Percentiles rank a stretch among this genome's conserved stretches.
phyloP scores from a whole-genome alignment of 35 echinoderm and acorn worm species.

The Ophiothrix spiculata region DNA sequence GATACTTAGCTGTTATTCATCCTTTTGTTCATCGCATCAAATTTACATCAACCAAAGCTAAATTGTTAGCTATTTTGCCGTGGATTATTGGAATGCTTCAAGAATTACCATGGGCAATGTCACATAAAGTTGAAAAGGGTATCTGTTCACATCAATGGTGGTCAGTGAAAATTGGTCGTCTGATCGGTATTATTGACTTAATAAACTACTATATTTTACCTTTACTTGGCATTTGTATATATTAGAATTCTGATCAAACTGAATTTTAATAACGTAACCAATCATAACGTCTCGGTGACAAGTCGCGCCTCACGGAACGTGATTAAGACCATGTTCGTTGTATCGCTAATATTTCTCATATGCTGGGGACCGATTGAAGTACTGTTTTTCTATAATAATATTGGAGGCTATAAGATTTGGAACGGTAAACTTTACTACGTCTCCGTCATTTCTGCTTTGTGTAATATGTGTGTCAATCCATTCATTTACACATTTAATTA shows the following conservation, averaged over 20 bases:
- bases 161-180: neutral
- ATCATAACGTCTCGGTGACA: neutral
- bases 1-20: conserved; percentile 81
- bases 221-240: conserved; percentile 70
- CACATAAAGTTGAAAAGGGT: conserved; percentile 17
- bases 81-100: conserved; percentile 65
- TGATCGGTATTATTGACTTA: conserved; percentile 45
- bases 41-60: conserved; percentile 40
- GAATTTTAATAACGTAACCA: neutral
- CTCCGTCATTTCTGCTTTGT: conserved; percentile 15
- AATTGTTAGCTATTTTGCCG: conserved; percentile 39
- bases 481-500: conserved; percentile 60
- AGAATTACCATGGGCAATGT: conserved; percentile 64
- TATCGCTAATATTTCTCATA: conserved; percentile 50
- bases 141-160: neutral
- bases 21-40: conserved; percentile 65
- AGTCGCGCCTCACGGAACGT: conserved; percentile 37
- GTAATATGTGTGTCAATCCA: conserved; percentile 61
- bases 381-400: conserved; percentile 47
- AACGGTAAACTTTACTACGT: conserved; percentile 3
- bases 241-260: conserved; percentile 54
- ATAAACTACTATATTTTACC: conserved; percentile 70
- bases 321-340: conserved; percentile 51
- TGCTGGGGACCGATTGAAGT: conserved; percentile 64
- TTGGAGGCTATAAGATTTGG: conserved; percentile 36